Evolutionary conservation across 2,888 invertebrate species (phyloP).

Genomic region (Abrostola tripartita): DNA sequence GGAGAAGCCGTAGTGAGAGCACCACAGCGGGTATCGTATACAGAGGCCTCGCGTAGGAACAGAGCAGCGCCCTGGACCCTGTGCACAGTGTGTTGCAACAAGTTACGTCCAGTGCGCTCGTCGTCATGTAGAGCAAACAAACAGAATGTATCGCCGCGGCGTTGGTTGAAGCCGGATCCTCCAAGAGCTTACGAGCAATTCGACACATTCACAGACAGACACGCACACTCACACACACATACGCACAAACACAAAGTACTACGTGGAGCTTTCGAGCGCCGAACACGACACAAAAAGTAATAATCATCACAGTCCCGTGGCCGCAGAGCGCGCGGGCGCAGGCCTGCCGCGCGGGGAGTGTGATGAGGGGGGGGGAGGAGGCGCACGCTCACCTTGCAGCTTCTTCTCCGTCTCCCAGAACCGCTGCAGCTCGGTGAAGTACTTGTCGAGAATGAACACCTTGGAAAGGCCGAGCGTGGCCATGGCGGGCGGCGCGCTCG

Average conservation of each 20-base stretch:
- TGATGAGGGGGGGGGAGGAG: conserved; percentile 34
- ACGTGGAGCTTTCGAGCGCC: conserved; percentile 64
- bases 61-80: neutral
- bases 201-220: conserved; percentile 50
- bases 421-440: conserved; percentile 98
- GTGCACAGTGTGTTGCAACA: too few species aligned
- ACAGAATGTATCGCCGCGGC: neutral
- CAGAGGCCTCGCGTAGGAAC: too few species aligned
- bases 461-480: conserved; percentile 98
- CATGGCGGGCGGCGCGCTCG: conserved; percentile 90
- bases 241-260: conserved; percentile 41
- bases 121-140: neutral
- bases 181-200: conserved; percentile 48
- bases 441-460: conserved; percentile 99
- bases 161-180: conserved; percentile 27
- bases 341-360: conserved; percentile 30
- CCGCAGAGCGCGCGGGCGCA: conserved; percentile 41
- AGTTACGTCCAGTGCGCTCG: too few species aligned
- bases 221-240: conserved; percentile 47
- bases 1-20: neutral
- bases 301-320: conserved; percentile 60
- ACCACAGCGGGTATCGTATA: too few species aligned
- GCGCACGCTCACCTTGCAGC: conserved; percentile 93
- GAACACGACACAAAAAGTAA: conserved; percentile 66
- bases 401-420: conserved; percentile 99